phyloP scores from a whole-genome alignment of 2,797 vertebrate genomes.

The Channallabes apus region DNA sequence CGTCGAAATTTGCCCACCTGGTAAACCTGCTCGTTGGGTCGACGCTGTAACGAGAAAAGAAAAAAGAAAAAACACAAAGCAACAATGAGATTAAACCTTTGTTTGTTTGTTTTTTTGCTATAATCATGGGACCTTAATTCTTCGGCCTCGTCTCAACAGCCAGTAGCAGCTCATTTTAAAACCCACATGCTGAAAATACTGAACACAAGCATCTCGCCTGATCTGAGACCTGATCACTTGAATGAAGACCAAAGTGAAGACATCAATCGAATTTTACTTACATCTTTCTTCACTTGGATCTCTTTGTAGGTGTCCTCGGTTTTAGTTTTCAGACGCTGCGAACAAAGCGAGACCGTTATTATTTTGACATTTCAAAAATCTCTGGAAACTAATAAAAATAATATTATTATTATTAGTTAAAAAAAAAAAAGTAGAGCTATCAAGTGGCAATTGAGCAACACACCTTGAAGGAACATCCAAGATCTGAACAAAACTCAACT shows the following conservation, averaged over 20 bases:
- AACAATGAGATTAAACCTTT: background rate
- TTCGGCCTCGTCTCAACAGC: background rate
- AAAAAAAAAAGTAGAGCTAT: no score
- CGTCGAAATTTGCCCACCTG: constrained; percentile 62
- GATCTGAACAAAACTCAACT: background rate
- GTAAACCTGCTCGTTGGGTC: constrained; percentile 66
- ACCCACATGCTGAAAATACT: background rate
- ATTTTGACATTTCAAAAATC: background rate
- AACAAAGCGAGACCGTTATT: background rate
- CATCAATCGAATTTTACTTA: constrained; percentile 27
- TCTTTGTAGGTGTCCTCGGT: constrained; percentile 50
- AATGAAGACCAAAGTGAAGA: no score
- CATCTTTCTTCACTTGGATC: constrained; percentile 46
- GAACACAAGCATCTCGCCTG: background rate
- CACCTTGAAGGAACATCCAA: background rate
- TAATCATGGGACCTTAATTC: background rate
- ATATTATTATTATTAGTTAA: no score
- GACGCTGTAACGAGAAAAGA: constrained; percentile 60
- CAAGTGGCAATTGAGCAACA: background rate
- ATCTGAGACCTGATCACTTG: background rate
- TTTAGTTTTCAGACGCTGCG: constrained; percentile 48
- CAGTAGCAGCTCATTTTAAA: background rate
- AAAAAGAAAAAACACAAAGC: background rate
- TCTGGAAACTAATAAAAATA: no score
- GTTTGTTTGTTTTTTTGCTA: background rate